Evolutionary conservation across 2,797 vertebrate species (phyloP).

Genomic region (Synaphobranchus kaupii): DNA sequence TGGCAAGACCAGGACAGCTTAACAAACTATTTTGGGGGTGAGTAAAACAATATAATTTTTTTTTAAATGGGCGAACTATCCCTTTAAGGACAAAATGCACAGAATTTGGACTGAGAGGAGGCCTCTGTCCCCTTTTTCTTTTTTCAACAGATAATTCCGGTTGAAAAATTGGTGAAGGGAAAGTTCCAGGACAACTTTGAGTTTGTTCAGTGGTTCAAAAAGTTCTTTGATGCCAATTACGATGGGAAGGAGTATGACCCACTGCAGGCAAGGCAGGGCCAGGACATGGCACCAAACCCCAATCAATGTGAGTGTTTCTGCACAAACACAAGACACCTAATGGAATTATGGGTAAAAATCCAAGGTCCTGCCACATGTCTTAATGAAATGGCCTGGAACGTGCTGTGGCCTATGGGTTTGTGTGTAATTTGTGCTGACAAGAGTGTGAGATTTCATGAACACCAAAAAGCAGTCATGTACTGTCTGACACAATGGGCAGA

Average conservation of each 20-base stretch:
- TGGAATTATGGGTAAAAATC: constrained; percentile 83
- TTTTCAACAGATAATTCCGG: constrained; percentile 85
- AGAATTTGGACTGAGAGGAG: too few species aligned
- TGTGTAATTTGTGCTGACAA: background rate
- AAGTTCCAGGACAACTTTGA: constrained; percentile 98
- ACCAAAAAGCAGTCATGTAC: background rate
- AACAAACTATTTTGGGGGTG: too few species aligned
- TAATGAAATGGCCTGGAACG: background rate
- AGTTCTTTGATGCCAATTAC: constrained; percentile 95
- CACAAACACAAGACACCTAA: constrained; percentile 85
- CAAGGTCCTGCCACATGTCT: constrained; percentile 7
- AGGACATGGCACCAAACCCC: constrained; percentile 79
- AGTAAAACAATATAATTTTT: too few species aligned
- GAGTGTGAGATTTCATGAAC: background rate
- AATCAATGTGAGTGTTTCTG: constrained; percentile 86
- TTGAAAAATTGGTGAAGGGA: constrained; percentile 92
- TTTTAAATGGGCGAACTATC: too few species aligned
- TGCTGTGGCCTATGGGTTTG: constrained; percentile 3
- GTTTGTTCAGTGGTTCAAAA: constrained; percentile 98
- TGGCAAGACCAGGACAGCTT: too few species aligned
- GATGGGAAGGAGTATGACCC: constrained; percentile 97
- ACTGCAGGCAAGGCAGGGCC: constrained; percentile 83
- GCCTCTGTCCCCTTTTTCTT: constrained; percentile 25
- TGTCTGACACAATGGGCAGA: too few species aligned
- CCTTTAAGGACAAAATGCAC: too few species aligned